phyloP scores from a whole-genome alignment of 2,888 invertebrate genomes.

The Andrena praecox region DNA sequence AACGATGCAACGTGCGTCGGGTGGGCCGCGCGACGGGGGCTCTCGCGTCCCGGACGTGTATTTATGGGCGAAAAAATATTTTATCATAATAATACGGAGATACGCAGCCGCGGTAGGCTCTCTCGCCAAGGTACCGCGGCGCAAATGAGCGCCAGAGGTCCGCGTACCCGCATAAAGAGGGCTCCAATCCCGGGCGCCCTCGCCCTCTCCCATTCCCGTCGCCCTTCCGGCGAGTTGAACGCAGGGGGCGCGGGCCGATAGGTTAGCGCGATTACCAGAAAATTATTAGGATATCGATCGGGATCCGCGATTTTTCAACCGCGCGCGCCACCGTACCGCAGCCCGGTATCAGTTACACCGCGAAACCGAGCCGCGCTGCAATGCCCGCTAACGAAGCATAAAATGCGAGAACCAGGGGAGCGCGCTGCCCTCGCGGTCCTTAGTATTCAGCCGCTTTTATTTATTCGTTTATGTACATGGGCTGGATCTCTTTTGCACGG shows the following conservation, averaged over 20 bases:
- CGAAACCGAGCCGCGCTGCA: slow-evolving; percentile 50
- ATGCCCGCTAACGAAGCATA: slow-evolving; percentile 68
- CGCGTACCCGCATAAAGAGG: slow-evolving; percentile 49
- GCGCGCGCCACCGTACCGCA: slow-evolving; percentile 45
- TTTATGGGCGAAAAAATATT: slow-evolving; percentile 81
- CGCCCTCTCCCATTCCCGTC: neutral
- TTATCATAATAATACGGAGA: slow-evolving; percentile 80
- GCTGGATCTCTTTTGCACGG: neutral
- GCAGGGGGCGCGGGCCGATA: slow-evolving; percentile 54
- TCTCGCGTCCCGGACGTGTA: slow-evolving; percentile 76
- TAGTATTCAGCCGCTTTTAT: neutral
- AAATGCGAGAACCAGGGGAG: slow-evolving; percentile 54
- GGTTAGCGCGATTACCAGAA: slow-evolving; percentile 73
- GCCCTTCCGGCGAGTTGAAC: slow-evolving; percentile 1
- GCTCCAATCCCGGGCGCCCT: slow-evolving; percentile 3
- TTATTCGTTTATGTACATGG: neutral
- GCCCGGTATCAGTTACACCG: slow-evolving; percentile 54
- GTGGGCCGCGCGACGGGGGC: slow-evolving; percentile 79
- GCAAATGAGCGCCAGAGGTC: slow-evolving; percentile 69
- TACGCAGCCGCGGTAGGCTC: slow-evolving; percentile 73
- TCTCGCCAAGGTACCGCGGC: slow-evolving; percentile 61
- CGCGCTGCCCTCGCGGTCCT: slow-evolving; percentile 7
- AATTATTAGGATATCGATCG: slow-evolving; percentile 77
- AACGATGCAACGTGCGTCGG: slow-evolving; percentile 75
- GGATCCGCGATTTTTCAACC: slow-evolving; percentile 57